Conservation (phyloP, 1,140 invertebrate species). For the Eciton burchellii region DNA sequence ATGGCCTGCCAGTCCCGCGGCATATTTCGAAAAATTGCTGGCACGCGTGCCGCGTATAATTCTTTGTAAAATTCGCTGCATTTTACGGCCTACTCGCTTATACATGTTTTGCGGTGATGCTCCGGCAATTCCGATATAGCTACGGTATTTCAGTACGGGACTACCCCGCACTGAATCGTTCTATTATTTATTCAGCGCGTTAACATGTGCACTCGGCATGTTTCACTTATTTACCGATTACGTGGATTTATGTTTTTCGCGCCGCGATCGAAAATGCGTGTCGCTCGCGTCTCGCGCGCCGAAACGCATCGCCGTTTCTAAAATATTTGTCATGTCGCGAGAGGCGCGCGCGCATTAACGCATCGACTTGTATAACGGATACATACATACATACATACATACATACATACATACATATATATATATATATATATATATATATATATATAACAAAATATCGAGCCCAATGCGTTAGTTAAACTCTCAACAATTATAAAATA, state of each 20-base stretch:
- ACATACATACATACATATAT: too few relatives aligned
- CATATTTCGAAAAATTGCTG: conserved; percentile 42
- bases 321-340: conserved; percentile 48
- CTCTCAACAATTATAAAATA: conserved; percentile 30
- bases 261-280: conserved; percentile 43
- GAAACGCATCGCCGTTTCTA: conserved; percentile 11
- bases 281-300: conserved; percentile 12
- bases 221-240: conserved; percentile 62
- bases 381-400: too few relatives aligned
- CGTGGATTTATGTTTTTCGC: conserved; percentile 51
- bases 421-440: too few relatives aligned
- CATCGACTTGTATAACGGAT: conserved; percentile 3
- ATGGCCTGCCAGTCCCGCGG: conserved; percentile 1
- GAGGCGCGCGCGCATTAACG: conserved; percentile 22
- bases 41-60: conserved; percentile 23
- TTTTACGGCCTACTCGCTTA: conserved; percentile 52
- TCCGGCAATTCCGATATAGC: conserved; percentile 57
- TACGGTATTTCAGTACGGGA: conserved; percentile 55
- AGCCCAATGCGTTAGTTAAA: conserved; percentile 14
- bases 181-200: conserved; percentile 59
- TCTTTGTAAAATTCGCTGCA: conserved; percentile 52
- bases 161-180: conserved; percentile 36
- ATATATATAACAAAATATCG: conserved; percentile 24
- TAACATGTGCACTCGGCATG: conserved; percentile 57
- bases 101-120: conserved; percentile 27